Percentiles rank a stretch among this genome's conserved stretches.
Conservation (phyloP, 2,113 vertebrate species). For the Rhea americana region DNA sequence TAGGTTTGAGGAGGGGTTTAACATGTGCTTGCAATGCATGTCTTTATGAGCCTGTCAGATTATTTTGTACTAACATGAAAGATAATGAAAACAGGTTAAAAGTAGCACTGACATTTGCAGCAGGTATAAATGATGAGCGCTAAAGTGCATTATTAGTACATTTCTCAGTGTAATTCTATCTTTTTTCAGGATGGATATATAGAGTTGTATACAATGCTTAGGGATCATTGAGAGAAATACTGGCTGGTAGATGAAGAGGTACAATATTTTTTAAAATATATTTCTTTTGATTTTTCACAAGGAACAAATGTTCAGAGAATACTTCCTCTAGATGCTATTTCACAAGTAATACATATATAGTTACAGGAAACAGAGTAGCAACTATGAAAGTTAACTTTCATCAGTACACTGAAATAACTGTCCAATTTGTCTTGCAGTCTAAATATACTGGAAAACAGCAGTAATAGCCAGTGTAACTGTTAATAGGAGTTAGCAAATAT, state of each 20-base stretch:
- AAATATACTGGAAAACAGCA: not conserved
- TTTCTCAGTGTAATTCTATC: not conserved
- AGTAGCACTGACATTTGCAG: not conserved
- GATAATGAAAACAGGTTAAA: not conserved
- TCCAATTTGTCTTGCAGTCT: not conserved
- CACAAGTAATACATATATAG: not conserved
- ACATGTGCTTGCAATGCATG: accelerated
- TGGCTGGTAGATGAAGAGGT: not conserved
- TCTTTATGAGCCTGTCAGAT: not conserved
- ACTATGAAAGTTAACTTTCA: not conserved
- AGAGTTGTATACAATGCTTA: not conserved
- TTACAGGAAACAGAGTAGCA: not conserved
- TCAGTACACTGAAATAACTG: not conserved
- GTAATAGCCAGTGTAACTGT: not conserved
- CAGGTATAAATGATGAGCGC: not conserved
- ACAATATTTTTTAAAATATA: accelerated
- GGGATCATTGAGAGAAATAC: not conserved
- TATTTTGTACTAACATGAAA: not conserved
- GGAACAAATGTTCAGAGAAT: not conserved
- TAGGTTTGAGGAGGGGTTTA: not conserved
- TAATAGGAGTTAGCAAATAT: not conserved
- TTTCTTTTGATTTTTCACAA: not conserved
- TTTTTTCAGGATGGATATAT: not conserved
- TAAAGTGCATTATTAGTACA: not conserved
- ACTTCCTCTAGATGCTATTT: not conserved